Percentiles rank a stretch among this genome's conserved stretches.
Evolutionary conservation across 2,113 vertebrate genomes (phyloP).

Genomic region (Motacilla alba): DNA sequence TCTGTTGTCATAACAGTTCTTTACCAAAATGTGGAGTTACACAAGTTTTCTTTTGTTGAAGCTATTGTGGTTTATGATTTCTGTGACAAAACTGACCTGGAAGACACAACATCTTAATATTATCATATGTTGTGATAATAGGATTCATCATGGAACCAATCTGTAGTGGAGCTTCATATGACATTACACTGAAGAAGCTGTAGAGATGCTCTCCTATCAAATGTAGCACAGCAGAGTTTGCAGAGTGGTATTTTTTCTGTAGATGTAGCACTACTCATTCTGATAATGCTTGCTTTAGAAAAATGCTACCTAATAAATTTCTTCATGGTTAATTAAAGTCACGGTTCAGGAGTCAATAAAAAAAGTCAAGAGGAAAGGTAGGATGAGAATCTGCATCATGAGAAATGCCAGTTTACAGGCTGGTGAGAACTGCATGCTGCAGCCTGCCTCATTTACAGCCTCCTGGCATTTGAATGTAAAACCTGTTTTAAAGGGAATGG

Average conservation of each 20-base stretch:
- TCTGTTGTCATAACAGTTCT: slow-evolving; percentile 1
- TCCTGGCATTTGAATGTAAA: not conserved
- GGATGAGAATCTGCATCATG: not conserved
- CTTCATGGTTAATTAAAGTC: not conserved
- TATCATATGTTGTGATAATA: not conserved
- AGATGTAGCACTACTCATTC: not conserved
- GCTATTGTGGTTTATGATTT: not conserved
- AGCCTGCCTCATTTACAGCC: not conserved
- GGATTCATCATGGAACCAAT: not conserved
- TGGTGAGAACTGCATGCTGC: not conserved
- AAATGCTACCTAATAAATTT: not conserved
- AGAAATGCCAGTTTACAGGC: not conserved
- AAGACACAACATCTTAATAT: not conserved
- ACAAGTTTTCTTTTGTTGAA: not conserved
- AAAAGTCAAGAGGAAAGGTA: not conserved
- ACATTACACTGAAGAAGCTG: not conserved
- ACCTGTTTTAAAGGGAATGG: not conserved
- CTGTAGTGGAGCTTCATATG: not conserved
- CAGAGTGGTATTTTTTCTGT: not conserved
- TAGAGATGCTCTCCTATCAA: not conserved
- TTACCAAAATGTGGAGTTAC: not conserved
- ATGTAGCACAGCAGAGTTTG: not conserved
- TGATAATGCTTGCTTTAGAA: not conserved
- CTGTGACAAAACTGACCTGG: not conserved
- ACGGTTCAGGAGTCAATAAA: not conserved